Base-by-base conservation (phyloP, 1,140 invertebrate genomes). In the Drosophila sechellia region DNA sequence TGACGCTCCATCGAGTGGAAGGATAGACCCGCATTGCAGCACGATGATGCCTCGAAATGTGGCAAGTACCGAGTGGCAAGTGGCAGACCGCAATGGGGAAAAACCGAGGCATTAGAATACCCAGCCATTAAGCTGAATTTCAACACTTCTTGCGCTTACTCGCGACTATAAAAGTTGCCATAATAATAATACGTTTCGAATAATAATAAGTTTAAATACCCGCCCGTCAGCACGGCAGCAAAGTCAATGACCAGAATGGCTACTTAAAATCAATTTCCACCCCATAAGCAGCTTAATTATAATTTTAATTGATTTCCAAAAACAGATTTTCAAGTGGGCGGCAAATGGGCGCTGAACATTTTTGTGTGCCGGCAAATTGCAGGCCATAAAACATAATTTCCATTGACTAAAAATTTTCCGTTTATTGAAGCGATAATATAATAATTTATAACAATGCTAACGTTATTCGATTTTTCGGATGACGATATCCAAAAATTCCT, bases 271-370 rank as follows among this genome's bases (percentile, higher is more conserved):
- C 77, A 80, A 80, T 80, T 81, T 74, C 59, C 57, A 57, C 42
- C 27, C 63, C 52, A 78, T 79, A 75, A 69, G 70, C 55, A 73
- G 73, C 79, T 77, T 81, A 68, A 81, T 81, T 83, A 83, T 65
- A 61, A 65, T 84, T 84, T 83, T 65, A 83, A 83, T 83, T 79
- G 75, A 84, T 79, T 79, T 79, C 46, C 56, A 58, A 68, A 78
- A 83, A 57, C 55, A 79, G 65, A 77, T 71, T 80, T 75, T 0
- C 31, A 63, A 37, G 11, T 11, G 35, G 56, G 46, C 20, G 20
- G 11, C 31, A 11, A 1, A 1, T 53, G 54, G 37, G n/a, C 12
- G n/a, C n/a, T 35, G 43, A 8, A 45, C 37, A 73, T 58, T 72
- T 45, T 35, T 8, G 40, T 8, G 40, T 22, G 35, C 6, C 55